Base-by-base conservation (phyloP, 2,888 invertebrate genomes). In the Argyresthia goedartella region DNA sequence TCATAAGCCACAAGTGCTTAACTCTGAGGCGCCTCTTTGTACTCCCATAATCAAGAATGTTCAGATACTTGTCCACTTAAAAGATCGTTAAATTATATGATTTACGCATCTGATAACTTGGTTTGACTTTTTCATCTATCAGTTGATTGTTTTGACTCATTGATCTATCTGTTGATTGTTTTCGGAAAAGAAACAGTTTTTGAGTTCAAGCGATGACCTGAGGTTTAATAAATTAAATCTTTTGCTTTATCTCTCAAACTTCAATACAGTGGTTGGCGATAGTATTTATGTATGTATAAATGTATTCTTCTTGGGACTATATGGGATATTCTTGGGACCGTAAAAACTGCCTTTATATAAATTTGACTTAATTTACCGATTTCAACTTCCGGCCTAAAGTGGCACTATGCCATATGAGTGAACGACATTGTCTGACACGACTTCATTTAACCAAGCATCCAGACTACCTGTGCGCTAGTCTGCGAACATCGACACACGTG, bases 61-160 rank as follows among this genome's bases (percentile, higher is more conserved):
- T 56, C 33, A 48, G 48, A 49, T 44, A 25, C 25, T 25, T 43
- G 62, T 57, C 70, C 73, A 74, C 78, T 84, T 81, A 79, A 76
- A 79, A 68, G 67, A 67, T 67, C 66, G 66, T 82, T 73, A 81
- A 74, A 63, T 62, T 69, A 62, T 69, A 76, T 82, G 82, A 85
- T 84, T 85, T 85, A 85, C 76, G 64, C 53, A 50, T 44, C 35
- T 58, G 78, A 78, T 79, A 79, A 71, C 57, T 8, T 43, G 46
- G 9, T 33, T 33, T 46, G 11, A 46, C 25, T 10, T 11, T 25
- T 16, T 46, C 3, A 33, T 46, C 13, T 25, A 6, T 25, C 41
- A 10, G 41, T 41, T 41, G n/a, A 41, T 41, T 41, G 46, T 25
- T 33, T 33, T 46, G 11, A 46, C 25, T 10, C 33, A 46, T 16